A percentile compares a stretch with the other conserved stretches of the same genome.
Conservation (phyloP, 23 tunicate species). For the Trididemnum nubilum region DNA sequence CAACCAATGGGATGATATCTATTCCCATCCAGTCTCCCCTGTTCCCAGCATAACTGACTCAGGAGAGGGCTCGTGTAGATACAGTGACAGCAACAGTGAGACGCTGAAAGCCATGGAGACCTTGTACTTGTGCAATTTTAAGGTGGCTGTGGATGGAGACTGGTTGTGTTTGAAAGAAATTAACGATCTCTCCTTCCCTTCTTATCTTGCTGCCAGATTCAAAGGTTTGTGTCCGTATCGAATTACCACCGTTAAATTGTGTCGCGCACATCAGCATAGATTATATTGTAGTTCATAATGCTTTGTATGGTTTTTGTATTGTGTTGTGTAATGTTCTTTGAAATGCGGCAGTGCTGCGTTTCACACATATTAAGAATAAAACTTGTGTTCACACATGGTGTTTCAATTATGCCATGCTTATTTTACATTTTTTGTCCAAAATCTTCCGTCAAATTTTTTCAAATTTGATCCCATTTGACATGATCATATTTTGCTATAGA, state of each 20-base stretch:
- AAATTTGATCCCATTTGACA: too few species aligned
- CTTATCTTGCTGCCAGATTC: neutral
- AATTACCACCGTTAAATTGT: too few species aligned
- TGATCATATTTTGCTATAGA: neutral
- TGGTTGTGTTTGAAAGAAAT: constrained; percentile 85
- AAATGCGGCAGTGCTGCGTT: too few species aligned
- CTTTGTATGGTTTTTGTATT: too few species aligned
- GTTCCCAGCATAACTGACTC: constrained; percentile 44
- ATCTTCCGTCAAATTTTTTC: too few species aligned
- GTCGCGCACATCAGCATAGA: too few species aligned
- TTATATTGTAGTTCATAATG: too few species aligned
- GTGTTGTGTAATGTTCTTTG: too few species aligned
- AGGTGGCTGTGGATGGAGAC: constrained; percentile 69
- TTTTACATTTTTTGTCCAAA: too few species aligned
- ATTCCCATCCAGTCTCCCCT: constrained; percentile 39
- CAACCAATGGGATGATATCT: constrained; percentile 13
- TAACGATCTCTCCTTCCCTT: constrained; percentile 21
- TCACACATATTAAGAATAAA: too few species aligned
- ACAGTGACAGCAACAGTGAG: constrained; percentile 70
- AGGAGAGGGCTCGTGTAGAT: constrained; percentile 42
- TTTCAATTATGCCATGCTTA: too few species aligned
- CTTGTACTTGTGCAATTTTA: constrained; percentile 74
- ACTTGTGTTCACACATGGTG: too few species aligned
- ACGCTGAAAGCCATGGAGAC: constrained; percentile 88
- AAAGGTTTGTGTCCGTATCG: neutral